A percentile compares a stretch with the other conserved stretches of the same genome.
phyloP scores from a whole-genome alignment of 2,888 invertebrate species.

The Neocrepidodera transversa region DNA sequence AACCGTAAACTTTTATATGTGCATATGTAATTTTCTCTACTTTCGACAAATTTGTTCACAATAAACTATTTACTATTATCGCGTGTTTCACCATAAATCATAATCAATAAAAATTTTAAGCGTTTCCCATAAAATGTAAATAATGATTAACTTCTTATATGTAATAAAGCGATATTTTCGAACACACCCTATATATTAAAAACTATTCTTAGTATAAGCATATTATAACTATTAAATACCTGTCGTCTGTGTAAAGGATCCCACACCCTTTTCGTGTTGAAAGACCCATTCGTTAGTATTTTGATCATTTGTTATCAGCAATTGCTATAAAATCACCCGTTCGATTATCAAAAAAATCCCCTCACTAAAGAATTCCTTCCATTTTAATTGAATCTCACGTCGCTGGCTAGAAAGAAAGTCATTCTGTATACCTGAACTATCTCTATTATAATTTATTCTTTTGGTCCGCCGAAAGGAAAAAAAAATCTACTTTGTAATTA shows the following conservation, averaged over 20 bases:
- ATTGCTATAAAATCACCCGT: constrained; percentile 15
- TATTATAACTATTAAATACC: too few relatives aligned
- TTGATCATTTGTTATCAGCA: constrained; percentile 11
- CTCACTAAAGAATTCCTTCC: constrained; percentile 11
- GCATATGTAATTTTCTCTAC: too few relatives aligned
- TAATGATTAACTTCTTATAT: too few relatives aligned
- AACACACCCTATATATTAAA: too few relatives aligned
- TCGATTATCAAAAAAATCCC: constrained; percentile 18
- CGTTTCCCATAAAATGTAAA: too few relatives aligned
- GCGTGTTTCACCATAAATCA: too few relatives aligned
- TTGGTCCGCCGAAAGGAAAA: constrained; percentile 37
- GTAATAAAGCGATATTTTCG: too few relatives aligned
- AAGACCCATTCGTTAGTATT: background rate
- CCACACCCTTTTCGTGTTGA: background rate
- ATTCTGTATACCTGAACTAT: constrained; percentile 37
- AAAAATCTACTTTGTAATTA: constrained; percentile 37
- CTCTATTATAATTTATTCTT: constrained; percentile 43
- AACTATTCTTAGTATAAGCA: too few relatives aligned
- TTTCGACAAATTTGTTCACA: too few relatives aligned
- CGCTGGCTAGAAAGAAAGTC: constrained; percentile 23
- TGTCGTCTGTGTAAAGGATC: background rate
- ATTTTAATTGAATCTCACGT: constrained; percentile 22
- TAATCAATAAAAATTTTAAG: too few relatives aligned
- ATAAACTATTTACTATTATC: too few relatives aligned
- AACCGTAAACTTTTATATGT: too few relatives aligned